Conservation (phyloP, 1,140 invertebrate species). For the Bradysia coprophila region DNA sequence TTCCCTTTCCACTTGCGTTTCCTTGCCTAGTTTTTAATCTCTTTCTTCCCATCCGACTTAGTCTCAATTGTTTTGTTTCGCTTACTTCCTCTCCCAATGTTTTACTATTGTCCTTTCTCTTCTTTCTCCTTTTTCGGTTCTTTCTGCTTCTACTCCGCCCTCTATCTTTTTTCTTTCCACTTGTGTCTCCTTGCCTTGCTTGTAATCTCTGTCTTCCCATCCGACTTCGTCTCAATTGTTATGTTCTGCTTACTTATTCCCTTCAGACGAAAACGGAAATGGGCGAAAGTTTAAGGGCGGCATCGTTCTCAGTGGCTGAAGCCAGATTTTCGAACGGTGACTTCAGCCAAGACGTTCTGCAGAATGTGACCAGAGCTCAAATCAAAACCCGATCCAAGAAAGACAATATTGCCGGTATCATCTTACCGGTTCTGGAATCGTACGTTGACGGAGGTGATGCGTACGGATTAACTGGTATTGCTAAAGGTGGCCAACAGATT, state of each 20-base stretch:
- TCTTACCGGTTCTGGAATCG: conserved; percentile 86
- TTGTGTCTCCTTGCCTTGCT: too few relatives aligned
- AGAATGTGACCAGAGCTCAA: conserved; percentile 97
- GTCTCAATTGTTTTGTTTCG: too few relatives aligned
- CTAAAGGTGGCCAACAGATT: conserved; percentile 86
- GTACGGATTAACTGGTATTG: conserved; percentile 83
- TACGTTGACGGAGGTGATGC: conserved; percentile 89
- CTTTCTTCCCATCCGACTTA: too few relatives aligned
- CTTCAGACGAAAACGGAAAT: conserved; percentile 94
- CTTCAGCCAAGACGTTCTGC: conserved; percentile 96
- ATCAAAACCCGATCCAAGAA: conserved; percentile 97
- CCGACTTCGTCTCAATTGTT: neutral
- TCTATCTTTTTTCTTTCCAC: too few relatives aligned
- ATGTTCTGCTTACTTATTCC: conserved; percentile 8
- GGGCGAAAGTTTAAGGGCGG: conserved; percentile 99
- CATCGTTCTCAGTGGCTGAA: conserved; percentile 95
- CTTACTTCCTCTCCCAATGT: too few relatives aligned
- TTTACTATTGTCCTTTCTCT: too few relatives aligned
- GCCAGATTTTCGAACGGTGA: conserved; percentile 97
- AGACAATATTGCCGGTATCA: conserved; percentile 98
- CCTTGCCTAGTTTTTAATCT: too few relatives aligned
- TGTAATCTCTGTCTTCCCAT: too few relatives aligned
- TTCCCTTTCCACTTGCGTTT: too few relatives aligned
- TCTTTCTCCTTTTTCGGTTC: too few relatives aligned
- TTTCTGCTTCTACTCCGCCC: too few relatives aligned